Percentiles rank a stretch among this genome's conserved stretches.
These are phyloP conservation scores for Lacanobia wlatinum DNA, from an alignment of 2,888 invertebrate species.

Conservation along the genomic window DNA sequence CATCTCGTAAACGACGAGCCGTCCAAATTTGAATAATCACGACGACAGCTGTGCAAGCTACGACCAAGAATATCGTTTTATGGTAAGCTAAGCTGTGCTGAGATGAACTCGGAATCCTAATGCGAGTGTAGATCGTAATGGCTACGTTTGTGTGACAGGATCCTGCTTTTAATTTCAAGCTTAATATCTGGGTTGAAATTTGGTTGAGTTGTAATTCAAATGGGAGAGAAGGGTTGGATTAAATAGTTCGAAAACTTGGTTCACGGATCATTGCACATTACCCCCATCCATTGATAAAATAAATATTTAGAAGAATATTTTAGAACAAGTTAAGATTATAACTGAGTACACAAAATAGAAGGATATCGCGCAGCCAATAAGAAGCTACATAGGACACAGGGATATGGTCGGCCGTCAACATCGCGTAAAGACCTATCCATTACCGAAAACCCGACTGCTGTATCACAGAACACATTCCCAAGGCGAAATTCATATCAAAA, in stretches of 20 bases:
- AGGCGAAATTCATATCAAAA: background rate
- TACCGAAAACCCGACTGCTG: background rate
- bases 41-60: constrained; percentile 58
- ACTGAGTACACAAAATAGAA: background rate
- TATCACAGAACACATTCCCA: background rate
- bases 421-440: background rate
- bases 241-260: background rate
- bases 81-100: constrained; percentile 48
- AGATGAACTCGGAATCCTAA: constrained; percentile 48
- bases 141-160: constrained; percentile 23
- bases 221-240: constrained; percentile 10
- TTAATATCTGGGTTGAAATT: constrained; percentile 22
- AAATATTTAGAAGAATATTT: background rate
- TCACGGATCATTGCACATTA: background rate
- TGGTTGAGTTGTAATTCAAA: background rate
- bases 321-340: background rate
- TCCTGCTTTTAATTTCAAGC: constrained; percentile 43
- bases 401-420: background rate
- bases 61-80: constrained; percentile 55
- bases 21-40: constrained; percentile 64
- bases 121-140: constrained; percentile 37
- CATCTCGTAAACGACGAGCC: constrained; percentile 53
- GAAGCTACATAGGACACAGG: background rate
- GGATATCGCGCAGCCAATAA: background rate
- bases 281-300: background rate